Evolutionary conservation across 2,888 invertebrate genomes (phyloP).

Genomic region (Lottia scabra): DNA sequence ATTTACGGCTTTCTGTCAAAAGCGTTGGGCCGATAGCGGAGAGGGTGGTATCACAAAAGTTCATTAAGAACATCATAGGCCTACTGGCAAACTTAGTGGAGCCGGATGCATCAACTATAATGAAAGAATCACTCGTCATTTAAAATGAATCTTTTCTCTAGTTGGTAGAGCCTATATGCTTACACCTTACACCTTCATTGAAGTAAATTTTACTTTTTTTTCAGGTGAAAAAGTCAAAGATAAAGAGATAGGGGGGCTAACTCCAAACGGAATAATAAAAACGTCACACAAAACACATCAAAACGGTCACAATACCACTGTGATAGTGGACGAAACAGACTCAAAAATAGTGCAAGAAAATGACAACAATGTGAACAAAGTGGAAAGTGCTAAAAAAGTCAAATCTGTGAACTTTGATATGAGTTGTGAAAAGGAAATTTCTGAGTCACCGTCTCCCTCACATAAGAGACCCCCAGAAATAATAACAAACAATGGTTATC

Average conservation of each 20-base stretch:
- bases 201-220: too few relatives aligned
- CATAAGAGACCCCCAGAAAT: not conserved
- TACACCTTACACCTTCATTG: too few relatives aligned
- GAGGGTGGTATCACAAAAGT: too few relatives aligned
- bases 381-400: not conserved
- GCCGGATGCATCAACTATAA: too few relatives aligned
- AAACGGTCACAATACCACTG: not conserved
- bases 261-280: constrained; percentile 9
- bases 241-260: not conserved
- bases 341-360: not conserved
- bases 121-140: too few relatives aligned
- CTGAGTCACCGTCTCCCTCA: not conserved
- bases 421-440: not conserved
- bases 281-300: constrained; percentile 5
- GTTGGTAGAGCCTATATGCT: too few relatives aligned
- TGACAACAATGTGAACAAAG: constrained; percentile 3
- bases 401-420: constrained; percentile 2
- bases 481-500: not conserved
- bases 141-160: too few relatives aligned
- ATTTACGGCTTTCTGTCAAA: too few relatives aligned
- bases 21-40: too few relatives aligned
- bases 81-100: too few relatives aligned
- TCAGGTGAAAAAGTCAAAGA: too few relatives aligned
- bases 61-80: too few relatives aligned
- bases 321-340: not conserved